Percentiles rank a stretch among this genome's conserved stretches.
Conservation (phyloP, 2,888 invertebrate species). For the Nephrocerus scutellatus region DNA sequence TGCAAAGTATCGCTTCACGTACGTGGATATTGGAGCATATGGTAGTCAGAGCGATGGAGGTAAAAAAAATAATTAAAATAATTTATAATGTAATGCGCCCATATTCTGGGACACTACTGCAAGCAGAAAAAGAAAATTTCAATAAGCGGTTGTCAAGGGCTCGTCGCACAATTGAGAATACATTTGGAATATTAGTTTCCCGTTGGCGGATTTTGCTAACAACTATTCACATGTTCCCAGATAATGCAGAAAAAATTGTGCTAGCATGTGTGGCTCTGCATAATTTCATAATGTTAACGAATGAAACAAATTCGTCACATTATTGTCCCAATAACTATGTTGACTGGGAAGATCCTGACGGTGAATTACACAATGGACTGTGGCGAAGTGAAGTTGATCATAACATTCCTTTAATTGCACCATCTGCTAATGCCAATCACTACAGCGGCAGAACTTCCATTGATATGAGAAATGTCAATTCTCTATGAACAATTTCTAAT, state of each 20-base stretch:
- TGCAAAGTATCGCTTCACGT: constrained; percentile 14
- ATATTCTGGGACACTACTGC: constrained; percentile 8
- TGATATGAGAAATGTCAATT: constrained; percentile 8
- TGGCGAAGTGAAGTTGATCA: constrained; percentile 7
- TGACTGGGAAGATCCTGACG: constrained; percentile 7
- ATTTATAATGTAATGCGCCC: constrained; percentile 11
- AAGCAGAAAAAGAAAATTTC: constrained; percentile 10
- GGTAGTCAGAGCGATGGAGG: constrained; percentile 17
- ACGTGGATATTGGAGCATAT: constrained; percentile 17
- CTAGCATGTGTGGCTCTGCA: constrained; percentile 19
- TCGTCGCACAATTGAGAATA: constrained; percentile 12
- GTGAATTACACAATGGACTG: background rate
- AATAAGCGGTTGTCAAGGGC: constrained; percentile 15
- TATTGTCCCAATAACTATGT: constrained; percentile 15
- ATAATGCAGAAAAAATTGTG: constrained; percentile 17
- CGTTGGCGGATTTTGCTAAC: constrained; percentile 9
- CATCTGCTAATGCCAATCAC: constrained; percentile 5
- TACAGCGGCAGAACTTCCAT: constrained; percentile 9
- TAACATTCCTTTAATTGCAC: constrained; percentile 7
- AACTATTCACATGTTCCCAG: constrained; percentile 13
- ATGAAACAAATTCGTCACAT: too few species aligned
- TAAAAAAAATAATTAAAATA: constrained; percentile 1
- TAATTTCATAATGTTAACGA: constrained; percentile 16
- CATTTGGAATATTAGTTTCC: constrained; percentile 11
- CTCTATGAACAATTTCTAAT: too few species aligned